Evolutionary conservation across 2,113 vertebrate species (phyloP).

Genomic region (Calyptommatus sinebrachiatus): DNA sequence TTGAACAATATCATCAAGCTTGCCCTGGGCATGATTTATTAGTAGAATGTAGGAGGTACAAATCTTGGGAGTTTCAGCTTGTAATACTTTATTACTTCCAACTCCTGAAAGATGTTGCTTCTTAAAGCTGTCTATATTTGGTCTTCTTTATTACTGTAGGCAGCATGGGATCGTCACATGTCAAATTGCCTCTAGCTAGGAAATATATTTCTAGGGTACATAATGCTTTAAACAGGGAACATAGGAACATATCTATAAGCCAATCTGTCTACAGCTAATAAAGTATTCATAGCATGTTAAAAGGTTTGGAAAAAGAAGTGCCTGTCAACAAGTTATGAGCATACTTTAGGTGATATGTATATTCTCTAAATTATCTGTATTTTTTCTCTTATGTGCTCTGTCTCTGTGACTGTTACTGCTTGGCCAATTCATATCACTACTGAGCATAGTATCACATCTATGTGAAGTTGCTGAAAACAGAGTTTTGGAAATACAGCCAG

Average conservation of each 20-base stretch:
- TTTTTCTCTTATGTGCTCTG: not conserved
- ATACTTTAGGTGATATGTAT: not conserved
- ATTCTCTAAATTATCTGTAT: not conserved
- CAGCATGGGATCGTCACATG: constrained; percentile 38
- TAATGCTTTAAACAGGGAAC: constrained; percentile 58
- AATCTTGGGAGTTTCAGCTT: constrained; percentile 37
- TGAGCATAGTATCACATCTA: not conserved
- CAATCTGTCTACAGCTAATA: constrained; percentile 53
- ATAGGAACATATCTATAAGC: constrained; percentile 37
- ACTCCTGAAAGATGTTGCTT: constrained; percentile 42
- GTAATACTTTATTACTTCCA: constrained; percentile 39
- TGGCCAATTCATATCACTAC: not conserved
- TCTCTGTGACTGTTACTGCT: not conserved
- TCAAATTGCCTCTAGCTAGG: constrained; percentile 61
- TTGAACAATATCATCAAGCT: constrained; percentile 42
- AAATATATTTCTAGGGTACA: constrained; percentile 54
- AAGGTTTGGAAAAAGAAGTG: constrained; percentile 45
- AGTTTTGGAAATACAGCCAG: too few relatives aligned
- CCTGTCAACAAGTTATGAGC: constrained; percentile 18
- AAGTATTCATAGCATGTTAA: constrained; percentile 47
- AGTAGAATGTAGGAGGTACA: constrained; percentile 23
- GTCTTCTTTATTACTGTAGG: constrained; percentile 44
- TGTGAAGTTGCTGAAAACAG: not conserved
- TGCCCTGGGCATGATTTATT: constrained; percentile 55
- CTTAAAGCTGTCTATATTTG: constrained; percentile 43